A percentile compares a stretch with the other conserved stretches of the same genome.
phyloP scores from a whole-genome alignment of 2,113 vertebrate species.

The Morone chrysops region DNA sequence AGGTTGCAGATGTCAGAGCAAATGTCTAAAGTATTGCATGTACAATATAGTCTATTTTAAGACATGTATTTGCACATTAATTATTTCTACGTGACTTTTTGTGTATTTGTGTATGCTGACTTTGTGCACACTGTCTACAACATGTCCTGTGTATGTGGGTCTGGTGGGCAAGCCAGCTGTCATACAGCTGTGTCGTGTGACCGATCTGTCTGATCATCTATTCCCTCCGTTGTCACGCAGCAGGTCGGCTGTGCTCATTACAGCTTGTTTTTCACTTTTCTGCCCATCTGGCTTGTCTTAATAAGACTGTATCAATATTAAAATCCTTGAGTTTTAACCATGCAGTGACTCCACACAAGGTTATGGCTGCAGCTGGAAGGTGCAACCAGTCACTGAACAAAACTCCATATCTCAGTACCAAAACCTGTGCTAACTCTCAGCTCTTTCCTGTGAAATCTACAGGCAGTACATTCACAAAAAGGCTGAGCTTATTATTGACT shows the following conservation, averaged over 20 bases:
- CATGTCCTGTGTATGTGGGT: constrained; percentile 30
- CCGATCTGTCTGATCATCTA: constrained; percentile 77
- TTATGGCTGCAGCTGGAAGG: constrained; percentile 37
- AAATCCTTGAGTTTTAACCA: constrained; percentile 53
- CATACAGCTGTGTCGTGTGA: constrained; percentile 70
- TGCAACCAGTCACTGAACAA: constrained; percentile 19
- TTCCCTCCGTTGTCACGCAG: constrained; percentile 71
- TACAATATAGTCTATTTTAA: neutral
- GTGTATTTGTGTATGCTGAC: constrained; percentile 21
- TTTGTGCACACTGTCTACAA: constrained; percentile 32
- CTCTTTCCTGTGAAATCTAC: constrained; percentile 26
- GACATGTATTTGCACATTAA: constrained; percentile 9
- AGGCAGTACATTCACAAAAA: constrained; percentile 42
- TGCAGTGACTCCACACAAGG: constrained; percentile 19
- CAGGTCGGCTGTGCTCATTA: constrained; percentile 79
- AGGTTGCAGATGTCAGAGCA: constrained; percentile 28
- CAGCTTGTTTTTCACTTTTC: constrained; percentile 81
- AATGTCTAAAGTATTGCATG: constrained; percentile 19
- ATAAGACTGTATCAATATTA: constrained; percentile 79
- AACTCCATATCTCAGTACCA: constrained; percentile 21
- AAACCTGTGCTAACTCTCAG: constrained; percentile 24
- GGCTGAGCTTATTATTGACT: constrained; percentile 26
- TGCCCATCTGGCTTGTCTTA: constrained; percentile 78
- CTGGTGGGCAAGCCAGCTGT: constrained; percentile 71
- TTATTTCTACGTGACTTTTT: neutral